Conservation (phyloP, 2,113 vertebrate genomes). For the Xenotilapia leptura region DNA sequence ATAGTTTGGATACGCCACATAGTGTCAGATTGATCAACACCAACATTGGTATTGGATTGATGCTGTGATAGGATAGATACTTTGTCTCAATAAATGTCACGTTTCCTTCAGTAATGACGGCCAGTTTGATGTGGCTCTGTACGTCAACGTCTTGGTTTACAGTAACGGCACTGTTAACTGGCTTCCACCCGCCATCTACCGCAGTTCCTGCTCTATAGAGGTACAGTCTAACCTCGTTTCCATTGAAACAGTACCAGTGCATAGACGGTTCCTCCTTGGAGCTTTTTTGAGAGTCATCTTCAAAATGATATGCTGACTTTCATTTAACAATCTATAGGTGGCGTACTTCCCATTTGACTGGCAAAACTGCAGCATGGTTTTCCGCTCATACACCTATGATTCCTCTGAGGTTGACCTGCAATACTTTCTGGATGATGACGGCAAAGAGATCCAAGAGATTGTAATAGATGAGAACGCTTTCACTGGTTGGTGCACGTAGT, state of each 20-base stretch:
- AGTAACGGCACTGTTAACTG: conserved; percentile 76
- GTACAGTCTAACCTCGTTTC: background rate
- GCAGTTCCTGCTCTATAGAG: conserved; percentile 77
- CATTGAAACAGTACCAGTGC: background rate
- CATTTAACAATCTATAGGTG: conserved; percentile 62
- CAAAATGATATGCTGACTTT: background rate
- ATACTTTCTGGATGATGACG: conserved; percentile 66
- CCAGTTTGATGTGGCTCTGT: conserved; percentile 80
- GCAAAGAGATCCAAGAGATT: conserved; percentile 75
- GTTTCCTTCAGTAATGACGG: conserved; percentile 77
- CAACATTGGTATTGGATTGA: background rate
- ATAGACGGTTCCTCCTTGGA: background rate
- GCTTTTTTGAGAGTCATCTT: background rate
- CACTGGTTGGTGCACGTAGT: conserved; percentile 67
- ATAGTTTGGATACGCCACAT: accelerated
- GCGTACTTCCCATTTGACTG: conserved; percentile 89
- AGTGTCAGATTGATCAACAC: background rate
- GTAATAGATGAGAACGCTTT: conserved; percentile 85
- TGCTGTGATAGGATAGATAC: background rate
- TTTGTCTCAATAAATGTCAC: background rate
- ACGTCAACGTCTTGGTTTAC: conserved; percentile 78
- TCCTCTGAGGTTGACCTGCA: conserved; percentile 80
- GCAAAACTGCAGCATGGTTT: conserved; percentile 91
- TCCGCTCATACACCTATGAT: conserved; percentile 85
- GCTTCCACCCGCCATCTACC: conserved; percentile 83